Evolutionary conservation across 2,888 invertebrate genomes (phyloP).

Genomic region (Rhamphomyia laevipes): DNA sequence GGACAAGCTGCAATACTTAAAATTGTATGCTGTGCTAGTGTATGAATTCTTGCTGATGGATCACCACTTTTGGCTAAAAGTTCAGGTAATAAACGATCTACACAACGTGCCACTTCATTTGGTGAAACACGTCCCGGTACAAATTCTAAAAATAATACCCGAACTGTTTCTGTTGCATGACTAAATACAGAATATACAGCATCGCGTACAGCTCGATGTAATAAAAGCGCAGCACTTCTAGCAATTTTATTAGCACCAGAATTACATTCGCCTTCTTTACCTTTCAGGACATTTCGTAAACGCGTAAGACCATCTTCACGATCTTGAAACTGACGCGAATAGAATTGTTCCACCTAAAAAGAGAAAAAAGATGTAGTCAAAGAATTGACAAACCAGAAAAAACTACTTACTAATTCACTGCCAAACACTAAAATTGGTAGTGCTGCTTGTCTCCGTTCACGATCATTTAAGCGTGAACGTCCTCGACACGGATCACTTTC

Average conservation of each 20-base stretch:
- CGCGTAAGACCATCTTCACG: constrained; percentile 77
- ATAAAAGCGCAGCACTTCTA: constrained; percentile 58
- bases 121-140: constrained; percentile 75
- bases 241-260: constrained; percentile 35
- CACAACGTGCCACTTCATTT: constrained; percentile 68
- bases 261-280: constrained; percentile 22
- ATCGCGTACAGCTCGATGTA: constrained; percentile 71
- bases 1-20: constrained; percentile 74
- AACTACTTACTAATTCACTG: constrained; percentile 66
- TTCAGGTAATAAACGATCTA: constrained; percentile 74
- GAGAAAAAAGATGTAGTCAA: background rate
- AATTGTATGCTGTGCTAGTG: constrained; percentile 77
- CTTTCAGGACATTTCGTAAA: constrained; percentile 39
- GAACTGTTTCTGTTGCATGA: constrained; percentile 68
- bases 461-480: constrained; percentile 52
- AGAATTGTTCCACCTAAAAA: constrained; percentile 74
- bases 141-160: constrained; percentile 70
- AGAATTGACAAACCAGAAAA: background rate
- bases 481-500: constrained; percentile 39
- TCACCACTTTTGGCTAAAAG: constrained; percentile 76
- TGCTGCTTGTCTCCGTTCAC: constrained; percentile 79
- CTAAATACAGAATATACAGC: constrained; percentile 84
- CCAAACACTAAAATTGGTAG: constrained; percentile 86
- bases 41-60: constrained; percentile 74
- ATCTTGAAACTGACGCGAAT: constrained; percentile 79